phyloP scores from a whole-genome alignment of 30 jellyfish, hydroid and myxozoan genomes.

The Aurelia sp. region DNA sequence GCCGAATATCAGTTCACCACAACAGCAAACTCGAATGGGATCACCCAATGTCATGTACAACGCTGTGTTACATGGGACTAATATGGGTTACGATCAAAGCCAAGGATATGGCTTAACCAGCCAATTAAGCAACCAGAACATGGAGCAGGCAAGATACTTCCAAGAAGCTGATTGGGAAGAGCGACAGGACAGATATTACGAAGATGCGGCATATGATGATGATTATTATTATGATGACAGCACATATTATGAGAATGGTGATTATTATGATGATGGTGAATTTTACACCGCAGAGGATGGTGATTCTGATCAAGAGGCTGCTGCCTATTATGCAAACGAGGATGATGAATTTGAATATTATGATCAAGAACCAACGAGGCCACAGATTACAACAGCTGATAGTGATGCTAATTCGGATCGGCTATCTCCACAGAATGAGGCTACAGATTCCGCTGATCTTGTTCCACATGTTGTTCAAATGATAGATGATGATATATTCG shows the following conservation, averaged over 20 bases:
- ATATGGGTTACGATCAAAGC: no score
- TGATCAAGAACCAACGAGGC: conserved; percentile 44
- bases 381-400: conserved; percentile 36
- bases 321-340: conserved; percentile 38
- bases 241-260: conserved; percentile 45
- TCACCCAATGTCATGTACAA: no score
- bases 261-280: conserved; percentile 64
- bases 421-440: conserved; percentile 44
- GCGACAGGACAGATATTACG: conserved; percentile 75
- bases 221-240: conserved; percentile 44
- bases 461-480: conserved; percentile 79
- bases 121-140: neutral
- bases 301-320: conserved; percentile 57
- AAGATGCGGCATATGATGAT: conserved; percentile 59
- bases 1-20: no score
- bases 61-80: neutral
- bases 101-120: no score
- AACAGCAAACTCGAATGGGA: no score
- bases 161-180: conserved; percentile 67
- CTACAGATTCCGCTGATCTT: neutral
- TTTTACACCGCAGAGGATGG: conserved; percentile 58
- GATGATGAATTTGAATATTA: conserved; percentile 49
- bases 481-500: conserved; percentile 75
- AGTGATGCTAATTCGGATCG: conserved; percentile 69
- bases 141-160: conserved; percentile 72